Evolutionary conservation across 2,888 invertebrate genomes (phyloP), one percentile per base, ranked within the genome.

Genomic region (Trachelus iudaicus): DNA sequence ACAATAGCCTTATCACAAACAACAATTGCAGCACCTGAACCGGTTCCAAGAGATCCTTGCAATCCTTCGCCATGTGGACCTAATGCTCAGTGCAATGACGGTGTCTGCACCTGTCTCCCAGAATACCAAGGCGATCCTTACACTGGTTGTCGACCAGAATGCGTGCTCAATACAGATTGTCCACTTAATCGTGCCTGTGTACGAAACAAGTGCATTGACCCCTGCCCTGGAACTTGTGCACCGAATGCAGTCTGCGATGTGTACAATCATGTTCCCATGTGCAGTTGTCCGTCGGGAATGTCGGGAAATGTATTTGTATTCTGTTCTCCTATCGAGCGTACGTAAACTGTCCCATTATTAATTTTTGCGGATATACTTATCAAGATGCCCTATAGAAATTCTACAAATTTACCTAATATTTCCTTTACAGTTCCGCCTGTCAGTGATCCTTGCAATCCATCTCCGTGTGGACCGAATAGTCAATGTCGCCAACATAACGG

Each of bases 401-500:
- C 33, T 15, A 30, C 11, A 35, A 37, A 75, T 56, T 30, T 35
- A 30, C 37, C 69, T 69, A 12, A 23, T 34, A 37, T 30, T 34
- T 73, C 23, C 69, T 40, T 86, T 89, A 81, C 85, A 92, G 92
- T 87, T 69, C 91, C 93, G 90, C 77, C 93, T 89, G 88, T 92
- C 88, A 90, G 93, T 90, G 92, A 96, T 89, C 95, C 95, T n/a
- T 95, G 95, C 86, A 93, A 93, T 83, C 94, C 95, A 35, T 93
- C 94, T 76, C 96, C 97, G 0, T 97, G 97, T 90, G 97, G 97
- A 75, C 95, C 95, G 0, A 96, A 96, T 88, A 95, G 96, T 88
- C 95, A 95, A 90, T 97, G 96, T 89, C 93, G 95, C 81, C 94
- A 94, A 87, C 93, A 95, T 79, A 96, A 95, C 90, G 94, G 93